phyloP scores from a whole-genome alignment of 2,113 vertebrate genomes.

The Neotragus moschatus region DNA sequence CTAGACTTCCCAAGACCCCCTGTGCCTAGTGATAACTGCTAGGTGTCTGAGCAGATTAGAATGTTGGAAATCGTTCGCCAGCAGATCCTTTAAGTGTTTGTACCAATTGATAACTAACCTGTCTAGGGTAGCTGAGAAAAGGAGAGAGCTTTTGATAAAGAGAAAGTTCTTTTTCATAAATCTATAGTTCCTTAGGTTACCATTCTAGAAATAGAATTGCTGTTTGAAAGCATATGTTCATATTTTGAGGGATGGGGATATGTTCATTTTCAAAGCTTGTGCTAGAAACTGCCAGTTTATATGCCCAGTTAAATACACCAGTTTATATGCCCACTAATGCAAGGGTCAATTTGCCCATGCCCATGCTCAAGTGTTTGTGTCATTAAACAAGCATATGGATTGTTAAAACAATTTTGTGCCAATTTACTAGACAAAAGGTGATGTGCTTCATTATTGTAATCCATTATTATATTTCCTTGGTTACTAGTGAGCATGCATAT shows the following conservation, averaged over 20 bases:
- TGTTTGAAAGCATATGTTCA: not conserved
- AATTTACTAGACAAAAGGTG: not conserved
- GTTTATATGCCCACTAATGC: not conserved
- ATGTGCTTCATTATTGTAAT: not conserved
- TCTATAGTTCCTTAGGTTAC: not conserved
- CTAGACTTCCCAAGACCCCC: not conserved
- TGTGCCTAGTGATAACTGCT: not conserved
- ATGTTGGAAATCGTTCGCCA: not conserved
- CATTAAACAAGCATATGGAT: not conserved
- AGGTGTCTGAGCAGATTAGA: not conserved
- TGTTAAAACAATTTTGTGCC: not conserved
- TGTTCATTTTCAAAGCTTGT: slow-evolving; percentile 18
- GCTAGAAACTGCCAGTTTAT: not conserved
- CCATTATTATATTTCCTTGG: not conserved
- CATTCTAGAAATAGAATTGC: not conserved
- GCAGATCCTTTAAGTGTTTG: not conserved
- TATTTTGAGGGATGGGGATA: not conserved
- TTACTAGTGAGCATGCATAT: not conserved
- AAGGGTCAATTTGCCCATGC: not conserved
- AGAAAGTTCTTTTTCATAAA: not conserved
- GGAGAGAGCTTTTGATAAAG: not conserved
- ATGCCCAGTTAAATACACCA: not conserved
- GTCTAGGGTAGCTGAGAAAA: not conserved
- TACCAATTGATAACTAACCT: not conserved
- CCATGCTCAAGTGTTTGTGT: not conserved